Conservation (phyloP, 2,113 vertebrate species). For the Myocastor coypus region DNA sequence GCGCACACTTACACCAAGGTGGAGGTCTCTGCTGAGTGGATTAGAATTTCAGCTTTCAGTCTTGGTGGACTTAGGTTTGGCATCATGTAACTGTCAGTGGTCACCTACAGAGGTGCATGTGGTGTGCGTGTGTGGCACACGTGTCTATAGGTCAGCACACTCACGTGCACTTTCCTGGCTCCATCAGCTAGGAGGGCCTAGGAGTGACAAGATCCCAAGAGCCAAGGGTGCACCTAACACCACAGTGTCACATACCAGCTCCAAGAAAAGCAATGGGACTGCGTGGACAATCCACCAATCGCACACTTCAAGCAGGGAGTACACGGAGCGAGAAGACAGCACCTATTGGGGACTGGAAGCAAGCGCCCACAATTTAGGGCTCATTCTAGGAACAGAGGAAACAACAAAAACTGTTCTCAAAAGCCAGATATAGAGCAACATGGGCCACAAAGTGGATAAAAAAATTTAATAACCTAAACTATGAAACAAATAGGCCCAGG, state of each 20-base stretch:
- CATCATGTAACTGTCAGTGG: neutral
- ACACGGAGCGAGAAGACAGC: neutral
- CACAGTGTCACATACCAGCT: too few species aligned
- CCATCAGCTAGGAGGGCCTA: neutral
- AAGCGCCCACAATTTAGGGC: too few species aligned
- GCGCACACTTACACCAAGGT: neutral
- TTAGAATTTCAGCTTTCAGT: neutral
- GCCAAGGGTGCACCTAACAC: neutral
- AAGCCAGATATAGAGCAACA: neutral
- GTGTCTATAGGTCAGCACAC: neutral
- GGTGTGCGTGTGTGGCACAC: neutral
- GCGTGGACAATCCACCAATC: too few species aligned
- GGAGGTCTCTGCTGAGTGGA: too few species aligned
- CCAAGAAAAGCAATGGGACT: neutral
- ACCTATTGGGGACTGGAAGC: neutral
- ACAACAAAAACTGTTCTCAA: neutral
- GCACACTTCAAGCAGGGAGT: neutral
- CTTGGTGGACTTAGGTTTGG: neutral
- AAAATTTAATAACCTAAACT: neutral
- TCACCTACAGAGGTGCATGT: neutral
- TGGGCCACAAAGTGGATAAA: neutral
- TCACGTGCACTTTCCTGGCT: neutral
- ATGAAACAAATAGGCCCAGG: neutral
- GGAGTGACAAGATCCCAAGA: neutral
- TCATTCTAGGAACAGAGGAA: neutral